Conservation (phyloP, 2,113 vertebrate genomes). For the Opisthocomus hoazin region DNA sequence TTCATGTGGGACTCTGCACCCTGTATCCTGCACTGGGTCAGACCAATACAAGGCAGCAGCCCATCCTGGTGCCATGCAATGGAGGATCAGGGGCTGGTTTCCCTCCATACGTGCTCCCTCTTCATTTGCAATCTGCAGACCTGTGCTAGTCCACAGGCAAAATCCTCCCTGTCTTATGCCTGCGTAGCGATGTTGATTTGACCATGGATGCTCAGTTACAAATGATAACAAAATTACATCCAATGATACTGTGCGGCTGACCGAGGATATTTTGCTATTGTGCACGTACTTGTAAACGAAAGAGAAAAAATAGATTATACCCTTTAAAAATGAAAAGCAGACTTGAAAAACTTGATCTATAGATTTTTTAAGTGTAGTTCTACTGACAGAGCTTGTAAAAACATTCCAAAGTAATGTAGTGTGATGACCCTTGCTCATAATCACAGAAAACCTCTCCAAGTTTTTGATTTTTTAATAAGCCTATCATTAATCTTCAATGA, state of each 20-base stretch:
- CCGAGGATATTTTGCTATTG: background rate
- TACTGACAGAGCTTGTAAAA: conserved; percentile 62
- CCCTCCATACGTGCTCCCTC: background rate
- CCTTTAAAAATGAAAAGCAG: conserved; percentile 56
- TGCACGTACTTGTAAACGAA: background rate
- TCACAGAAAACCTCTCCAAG: conserved; percentile 39
- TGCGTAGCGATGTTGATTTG: background rate
- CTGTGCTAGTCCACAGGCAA: background rate
- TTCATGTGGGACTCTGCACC: too few species aligned
- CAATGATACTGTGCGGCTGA: background rate
- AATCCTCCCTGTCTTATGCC: background rate
- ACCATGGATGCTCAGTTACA: background rate
- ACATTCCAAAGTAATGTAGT: conserved; percentile 50
- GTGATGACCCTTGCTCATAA: conserved; percentile 59
- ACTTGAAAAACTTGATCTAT: conserved; percentile 21
- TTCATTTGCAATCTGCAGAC: background rate
- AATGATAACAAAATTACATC: background rate
- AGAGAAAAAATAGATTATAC: background rate
- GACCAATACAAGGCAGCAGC: background rate
- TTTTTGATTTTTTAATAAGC: conserved; percentile 60
- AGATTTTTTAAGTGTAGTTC: conserved; percentile 28
- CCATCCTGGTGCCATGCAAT: background rate
- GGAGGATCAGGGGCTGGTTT: background rate
- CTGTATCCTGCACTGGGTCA: background rate
- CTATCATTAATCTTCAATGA: conserved; percentile 54